Evolutionary conservation across 2,797 vertebrate species (phyloP).

Genomic region (Enteromius mattozi): DNA sequence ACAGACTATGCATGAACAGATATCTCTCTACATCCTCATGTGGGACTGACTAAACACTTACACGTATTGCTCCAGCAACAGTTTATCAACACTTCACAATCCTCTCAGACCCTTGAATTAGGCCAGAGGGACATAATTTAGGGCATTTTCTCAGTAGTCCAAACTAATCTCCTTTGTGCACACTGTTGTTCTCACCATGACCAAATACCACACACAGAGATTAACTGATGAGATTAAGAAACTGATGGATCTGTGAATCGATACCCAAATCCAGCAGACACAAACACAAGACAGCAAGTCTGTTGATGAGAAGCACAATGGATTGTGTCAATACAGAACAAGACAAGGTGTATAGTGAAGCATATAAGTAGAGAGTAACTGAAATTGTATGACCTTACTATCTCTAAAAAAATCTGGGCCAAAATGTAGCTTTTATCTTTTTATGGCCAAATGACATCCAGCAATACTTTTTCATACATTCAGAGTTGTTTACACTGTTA

Average conservation of each 20-base stretch:
- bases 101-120: conserved; percentile 48
- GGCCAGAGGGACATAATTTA: conserved; percentile 49
- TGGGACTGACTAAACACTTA: conserved; percentile 35
- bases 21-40: background rate
- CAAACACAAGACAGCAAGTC: conserved; percentile 9
- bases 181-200: conserved; percentile 16
- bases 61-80: conserved; percentile 13
- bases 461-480: too few species aligned
- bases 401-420: background rate
- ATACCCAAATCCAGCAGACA: conserved; percentile 16
- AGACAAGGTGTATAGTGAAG: background rate
- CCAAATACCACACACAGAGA: conserved; percentile 50
- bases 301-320: conserved; percentile 1
- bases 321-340: background rate
- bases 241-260: conserved; percentile 9
- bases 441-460: background rate
- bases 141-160: conserved; percentile 39
- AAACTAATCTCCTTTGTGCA: conserved; percentile 55
- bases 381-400: background rate
- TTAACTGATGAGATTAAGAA: conserved; percentile 43
- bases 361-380: background rate
- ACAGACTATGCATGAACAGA: background rate
- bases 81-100: conserved; percentile 54
- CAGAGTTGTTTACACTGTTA: too few species aligned
- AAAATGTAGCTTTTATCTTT: background rate